Base-by-base conservation (phyloP, 2,113 vertebrate genomes). In the Tyto alba region DNA sequence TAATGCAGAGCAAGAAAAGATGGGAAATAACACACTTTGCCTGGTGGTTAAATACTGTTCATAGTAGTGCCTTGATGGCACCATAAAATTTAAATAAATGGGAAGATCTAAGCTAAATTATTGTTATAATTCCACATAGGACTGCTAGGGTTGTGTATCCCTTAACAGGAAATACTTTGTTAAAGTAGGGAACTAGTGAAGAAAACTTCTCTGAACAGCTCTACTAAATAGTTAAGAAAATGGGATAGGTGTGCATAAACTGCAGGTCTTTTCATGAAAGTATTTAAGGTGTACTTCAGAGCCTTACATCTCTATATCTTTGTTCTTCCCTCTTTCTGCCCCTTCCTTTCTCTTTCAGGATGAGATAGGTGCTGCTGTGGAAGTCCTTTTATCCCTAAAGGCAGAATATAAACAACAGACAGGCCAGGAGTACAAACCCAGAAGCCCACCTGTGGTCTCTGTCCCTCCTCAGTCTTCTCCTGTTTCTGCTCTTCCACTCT, bases 401-500 rank as follows among this genome's bases (percentile, higher is more conserved):
- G 97, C 97, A 19, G 98, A 99, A 93, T 99, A 98, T 97, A 99
- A 99, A 96, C 97, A 96, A 90, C 94, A 98, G 78, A 98, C 98
- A 5, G 98, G 98, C 87, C 98, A 98, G 93, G 99, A 99, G 30
- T 98, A 99, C 96, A 99, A 99, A 96, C 98, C 98, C 8, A 98
- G 98, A 78, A 97, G 93, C 95, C 93, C 95, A 62, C 97, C 97
- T 59, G 83, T 90, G 67, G 32, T 48, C 57, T n/a, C 7, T 76
- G 80, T 93, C 86, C 79, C 77, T 81, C 36, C 64, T 95, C 87
- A 92, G 38, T 40, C 89, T 77, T 73, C 86, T 90, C 32, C 81
- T 95, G 59, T 64, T 95, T 50, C 93, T 87, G 16, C 75, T 93
- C 53, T 55, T 85, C 85, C 63, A 4, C 73, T 80, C 18, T 10